phyloP scores from a whole-genome alignment of 2,113 vertebrate species.

The Thomomys bottae region DNA sequence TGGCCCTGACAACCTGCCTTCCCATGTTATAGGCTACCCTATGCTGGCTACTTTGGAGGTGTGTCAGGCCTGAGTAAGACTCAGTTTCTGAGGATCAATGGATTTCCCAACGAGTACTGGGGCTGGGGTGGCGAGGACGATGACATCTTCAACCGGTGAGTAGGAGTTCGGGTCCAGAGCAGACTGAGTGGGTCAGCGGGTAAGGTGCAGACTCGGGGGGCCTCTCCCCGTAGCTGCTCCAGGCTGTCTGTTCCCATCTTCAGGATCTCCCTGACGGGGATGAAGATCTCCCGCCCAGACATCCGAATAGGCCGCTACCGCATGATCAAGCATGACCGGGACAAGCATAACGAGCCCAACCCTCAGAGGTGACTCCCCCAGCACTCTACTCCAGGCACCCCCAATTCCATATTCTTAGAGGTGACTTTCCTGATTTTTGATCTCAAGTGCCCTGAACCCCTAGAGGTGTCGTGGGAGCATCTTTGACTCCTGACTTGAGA shows the following conservation, averaged over 20 bases:
- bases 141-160: constrained; percentile 99
- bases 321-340: constrained; percentile 99
- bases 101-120: constrained; percentile 99
- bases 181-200: neutral
- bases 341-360: constrained; percentile 99
- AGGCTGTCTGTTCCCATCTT: constrained; percentile 61
- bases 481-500: neutral
- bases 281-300: constrained; percentile 99
- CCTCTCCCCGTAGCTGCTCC: constrained; percentile 12
- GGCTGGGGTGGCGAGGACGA: constrained; percentile 99
- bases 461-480: neutral
- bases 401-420: neutral
- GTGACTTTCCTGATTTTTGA: neutral
- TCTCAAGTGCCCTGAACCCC: neutral
- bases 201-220: neutral
- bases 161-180: neutral
- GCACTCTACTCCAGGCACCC: neutral
- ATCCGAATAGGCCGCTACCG: constrained; percentile 97
- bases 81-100: constrained; percentile 99
- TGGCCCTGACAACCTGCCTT: constrained; percentile 10
- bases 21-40: constrained; percentile 90
- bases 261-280: constrained; percentile 98
- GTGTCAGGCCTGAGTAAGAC: constrained; percentile 98
- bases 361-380: constrained; percentile 93
- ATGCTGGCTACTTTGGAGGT: constrained; percentile 97